Evolutionary conservation across 2,113 vertebrate genomes (phyloP), one percentile per base, ranked within the genome.

Genomic region (Brachypteracias leptosomus): DNA sequence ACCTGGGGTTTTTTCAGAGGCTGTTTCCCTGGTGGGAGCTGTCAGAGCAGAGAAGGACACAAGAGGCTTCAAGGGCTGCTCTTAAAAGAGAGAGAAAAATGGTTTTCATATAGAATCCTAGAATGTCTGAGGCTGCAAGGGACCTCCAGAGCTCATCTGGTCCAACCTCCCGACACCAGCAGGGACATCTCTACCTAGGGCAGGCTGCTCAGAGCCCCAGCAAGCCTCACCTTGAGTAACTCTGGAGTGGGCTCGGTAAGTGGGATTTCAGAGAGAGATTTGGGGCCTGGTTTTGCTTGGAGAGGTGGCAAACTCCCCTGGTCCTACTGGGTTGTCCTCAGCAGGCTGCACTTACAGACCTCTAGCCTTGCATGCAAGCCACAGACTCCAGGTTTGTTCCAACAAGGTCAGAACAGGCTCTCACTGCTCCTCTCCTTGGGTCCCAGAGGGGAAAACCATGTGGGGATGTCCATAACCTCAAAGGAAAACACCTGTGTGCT

Each of bases 401-500:
- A 51, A 3, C 29, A 24, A 6, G 19, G 46, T 2, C 57, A 55
- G 21, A 13, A 3, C 0, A 3, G 28, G 11, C 54, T 44, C 26
- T 8, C 10, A 19, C 13, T 25, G 10, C 24, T 84, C 54, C 47
- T 20, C 16, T 17, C 71, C 11, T 13, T 4, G 21, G 33, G 2
- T 55, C 66, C 20, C 42, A 33, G 44, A 38, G 46, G 46, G 4
- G 3, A 55, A 49, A 44, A 11, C 16, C 26, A 7, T 8, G 6
- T n/a, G 40, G 38, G 5, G 71, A 2, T 9, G 2, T 20, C 88
- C 40, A 33, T 54, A 58, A 52, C n/a, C n/a, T 63, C 85, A 18
- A 3, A 44, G 24, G 14, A 7, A 3, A 51, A 7, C 10, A 0
- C 3, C 51, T 14, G 11, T 3, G 22, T 51, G 36, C 24, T 46